phyloP scores from a whole-genome alignment of 2,113 vertebrate genomes.

The Dendrocopos noguchii region DNA sequence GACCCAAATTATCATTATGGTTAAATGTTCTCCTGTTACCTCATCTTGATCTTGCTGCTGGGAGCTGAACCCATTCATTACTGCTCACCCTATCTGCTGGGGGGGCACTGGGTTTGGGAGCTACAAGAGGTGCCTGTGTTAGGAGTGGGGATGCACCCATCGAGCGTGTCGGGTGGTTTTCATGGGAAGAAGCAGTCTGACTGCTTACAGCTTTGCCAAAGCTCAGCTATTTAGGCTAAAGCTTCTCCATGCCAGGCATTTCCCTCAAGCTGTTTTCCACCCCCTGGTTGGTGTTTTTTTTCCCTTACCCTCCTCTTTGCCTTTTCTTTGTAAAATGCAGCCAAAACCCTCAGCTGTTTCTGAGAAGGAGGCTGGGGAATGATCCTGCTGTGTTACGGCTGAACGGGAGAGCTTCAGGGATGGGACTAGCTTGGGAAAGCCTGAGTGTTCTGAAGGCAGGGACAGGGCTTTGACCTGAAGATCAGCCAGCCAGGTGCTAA shows the following conservation, averaged over 20 bases:
- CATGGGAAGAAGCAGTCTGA: slow-evolving; percentile 40
- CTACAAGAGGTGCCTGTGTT: neutral
- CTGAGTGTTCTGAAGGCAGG: neutral
- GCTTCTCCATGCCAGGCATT: slow-evolving; percentile 45
- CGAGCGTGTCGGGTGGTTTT: slow-evolving; percentile 10
- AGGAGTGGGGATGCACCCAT: neutral
- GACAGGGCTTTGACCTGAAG: neutral
- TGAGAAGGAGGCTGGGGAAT: neutral
- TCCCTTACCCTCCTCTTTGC: too few relatives aligned
- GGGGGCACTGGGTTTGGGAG: neutral
- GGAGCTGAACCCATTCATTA: neutral
- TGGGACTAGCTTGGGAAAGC: slow-evolving; percentile 6
- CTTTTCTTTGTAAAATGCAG: slow-evolving; percentile 45
- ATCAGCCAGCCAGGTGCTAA: neutral
- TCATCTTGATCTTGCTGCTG: slow-evolving; percentile 25
- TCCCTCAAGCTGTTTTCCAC: slow-evolving; percentile 59
- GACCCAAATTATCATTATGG: slow-evolving; percentile 1
- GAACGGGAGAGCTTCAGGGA: neutral
- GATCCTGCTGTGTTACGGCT: neutral
- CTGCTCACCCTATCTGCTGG: neutral
- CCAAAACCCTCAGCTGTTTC: slow-evolving; percentile 66
- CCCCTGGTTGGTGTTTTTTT: neutral
- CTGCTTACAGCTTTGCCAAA: slow-evolving; percentile 52
- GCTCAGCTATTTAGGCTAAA: slow-evolving; percentile 43
- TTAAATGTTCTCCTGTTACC: neutral